Evolutionary conservation across 1,140 invertebrate genomes (phyloP).

Genomic region (Hylaeus volcanicus): DNA sequence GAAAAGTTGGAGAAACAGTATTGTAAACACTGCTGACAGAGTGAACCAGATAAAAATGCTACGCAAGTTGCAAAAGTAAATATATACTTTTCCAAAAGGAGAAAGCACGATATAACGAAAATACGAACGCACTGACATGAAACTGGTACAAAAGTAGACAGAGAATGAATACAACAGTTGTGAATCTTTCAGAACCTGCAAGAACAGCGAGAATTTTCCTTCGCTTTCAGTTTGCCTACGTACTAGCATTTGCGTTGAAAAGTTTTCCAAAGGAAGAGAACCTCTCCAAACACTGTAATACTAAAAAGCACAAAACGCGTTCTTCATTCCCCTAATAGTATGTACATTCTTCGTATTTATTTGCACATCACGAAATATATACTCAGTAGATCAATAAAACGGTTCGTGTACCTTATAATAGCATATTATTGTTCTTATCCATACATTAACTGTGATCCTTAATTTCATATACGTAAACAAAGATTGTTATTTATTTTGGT

Average conservation of each 20-base stretch:
- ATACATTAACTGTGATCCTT: too few relatives aligned
- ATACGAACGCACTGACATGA: slow-evolving; percentile 35
- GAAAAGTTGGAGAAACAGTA: neutral
- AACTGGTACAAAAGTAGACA: slow-evolving; percentile 35
- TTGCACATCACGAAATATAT: neutral
- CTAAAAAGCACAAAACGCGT: neutral
- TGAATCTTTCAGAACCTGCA: slow-evolving; percentile 30
- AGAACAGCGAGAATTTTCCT: slow-evolving; percentile 30
- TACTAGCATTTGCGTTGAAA: neutral
- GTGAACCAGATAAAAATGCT: slow-evolving; percentile 6
- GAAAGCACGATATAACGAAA: slow-evolving; percentile 17
- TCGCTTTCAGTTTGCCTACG: slow-evolving; percentile 17
- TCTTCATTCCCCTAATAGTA: neutral
- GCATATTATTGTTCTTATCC: too few relatives aligned
- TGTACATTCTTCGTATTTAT: neutral
- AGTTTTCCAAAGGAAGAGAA: neutral
- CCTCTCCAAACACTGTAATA: neutral
- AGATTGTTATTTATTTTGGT: too few relatives aligned
- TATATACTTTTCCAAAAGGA: slow-evolving; percentile 7
- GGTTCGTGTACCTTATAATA: too few relatives aligned
- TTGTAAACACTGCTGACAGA: neutral
- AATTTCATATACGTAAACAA: too few relatives aligned
- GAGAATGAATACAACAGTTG: slow-evolving; percentile 27
- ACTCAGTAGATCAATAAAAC: neutral
- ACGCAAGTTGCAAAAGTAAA: neutral